Percentiles rank a stretch among this genome's conserved stretches.
These are phyloP conservation scores for Chrysomallon squamiferum DNA, from an alignment of 1,140 invertebrate genomes.

Conservation along the genomic window DNA sequence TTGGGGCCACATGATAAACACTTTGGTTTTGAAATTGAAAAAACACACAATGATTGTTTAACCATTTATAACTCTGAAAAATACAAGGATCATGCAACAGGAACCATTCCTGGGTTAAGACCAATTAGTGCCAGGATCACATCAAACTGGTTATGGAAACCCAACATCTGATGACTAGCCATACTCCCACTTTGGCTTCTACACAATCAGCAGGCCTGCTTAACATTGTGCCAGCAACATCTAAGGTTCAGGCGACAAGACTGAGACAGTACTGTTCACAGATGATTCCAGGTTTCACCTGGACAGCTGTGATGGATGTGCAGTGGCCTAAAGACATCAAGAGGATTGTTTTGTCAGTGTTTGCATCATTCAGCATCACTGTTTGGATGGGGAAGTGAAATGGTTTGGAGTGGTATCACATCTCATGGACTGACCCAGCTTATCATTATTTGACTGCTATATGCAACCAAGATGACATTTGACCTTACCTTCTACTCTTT, in stretches of 20 bases:
- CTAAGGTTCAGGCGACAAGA: background rate
- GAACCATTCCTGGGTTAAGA: background rate
- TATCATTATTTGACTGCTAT: background rate
- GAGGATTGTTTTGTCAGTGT: too few relatives aligned
- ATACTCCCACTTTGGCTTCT: too few relatives aligned
- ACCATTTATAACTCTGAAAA: too few relatives aligned
- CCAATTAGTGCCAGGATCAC: background rate
- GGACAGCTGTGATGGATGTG: background rate
- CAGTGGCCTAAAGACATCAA: too few relatives aligned
- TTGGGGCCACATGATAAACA: too few relatives aligned
- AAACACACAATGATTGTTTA: too few relatives aligned
- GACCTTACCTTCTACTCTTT: too few relatives aligned
- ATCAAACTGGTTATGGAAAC: background rate
- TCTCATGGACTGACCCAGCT: background rate
- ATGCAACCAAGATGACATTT: background rate
- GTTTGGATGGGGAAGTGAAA: background rate
- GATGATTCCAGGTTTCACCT: background rate
- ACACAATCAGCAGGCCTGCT: background rate
- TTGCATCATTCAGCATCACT: background rate
- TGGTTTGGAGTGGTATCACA: background rate
- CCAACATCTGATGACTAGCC: background rate
- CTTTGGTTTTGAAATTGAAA: too few relatives aligned
- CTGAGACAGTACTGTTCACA: background rate
- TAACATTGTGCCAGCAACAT: background rate
- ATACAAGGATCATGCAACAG: background rate